Evolutionary conservation across 2,113 vertebrate species (phyloP), one percentile per base, ranked within the genome.

Genomic region (Perognathus longimembris): DNA sequence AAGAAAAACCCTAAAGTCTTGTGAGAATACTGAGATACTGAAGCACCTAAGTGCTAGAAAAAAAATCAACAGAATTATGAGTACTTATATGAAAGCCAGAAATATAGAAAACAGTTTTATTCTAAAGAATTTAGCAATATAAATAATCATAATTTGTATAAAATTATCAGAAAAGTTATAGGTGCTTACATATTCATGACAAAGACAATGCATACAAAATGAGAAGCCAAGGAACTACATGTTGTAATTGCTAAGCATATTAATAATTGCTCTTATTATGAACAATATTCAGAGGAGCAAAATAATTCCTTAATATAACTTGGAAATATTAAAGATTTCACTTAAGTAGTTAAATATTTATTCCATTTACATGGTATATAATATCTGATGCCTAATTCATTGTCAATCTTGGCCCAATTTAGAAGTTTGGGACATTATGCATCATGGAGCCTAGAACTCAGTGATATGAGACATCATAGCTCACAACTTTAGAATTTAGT

Each of bases 281-380:
- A 88, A 70, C 15, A 66, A 50, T 34, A 66, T 57, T 36, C 50
- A 26, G 15, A 66, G 10, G 4, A 92, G 30, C 34, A 90, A 94
- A 92, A 74, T 30, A 75, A 36, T 66, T 30, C 57, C 3, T 36
- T 89, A 89, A 74, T 57, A 73, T 17, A 79, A 85, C 11, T 28
- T 9, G n/a, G 22, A 82, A 88, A 15, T 6, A 70, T 28, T 70
- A 69, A 76, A 85, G 36, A 85, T 1, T 36, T 42, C 4, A 79
- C 42, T 36, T 18, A 89, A 38, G 89, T n/a, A 45, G 26, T 84
- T 36, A 64, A 4, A 24, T 88, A 32, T 83, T 77, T 38, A 63
- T 50, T 87, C 81, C 36, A 79, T n/a, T 93, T 73, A 64, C 28
- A 61, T 81, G 12, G n/a, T 34, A 90, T 90, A 76, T 45, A 80